A percentile compares a stretch with the other conserved stretches of the same genome.
Conservation (phyloP, 2,113 vertebrate species). For the Pituophis catenifer region DNA sequence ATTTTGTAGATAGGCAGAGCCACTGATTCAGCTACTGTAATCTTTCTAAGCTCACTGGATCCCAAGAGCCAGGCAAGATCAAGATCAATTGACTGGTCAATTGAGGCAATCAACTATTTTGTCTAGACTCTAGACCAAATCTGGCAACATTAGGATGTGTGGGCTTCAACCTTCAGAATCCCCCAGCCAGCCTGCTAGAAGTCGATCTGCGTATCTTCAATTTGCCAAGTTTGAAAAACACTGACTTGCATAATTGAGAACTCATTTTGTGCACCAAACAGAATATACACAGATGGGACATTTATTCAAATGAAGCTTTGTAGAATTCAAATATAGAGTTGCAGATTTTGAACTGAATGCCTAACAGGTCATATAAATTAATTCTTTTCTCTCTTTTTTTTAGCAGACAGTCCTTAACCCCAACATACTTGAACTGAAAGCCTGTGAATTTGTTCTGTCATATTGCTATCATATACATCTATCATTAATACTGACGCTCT, state of each 20-base stretch:
- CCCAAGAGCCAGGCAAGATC: neutral
- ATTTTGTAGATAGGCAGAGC: neutral
- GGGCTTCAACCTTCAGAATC: neutral
- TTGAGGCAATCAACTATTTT: neutral
- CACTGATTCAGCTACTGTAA: too few species aligned
- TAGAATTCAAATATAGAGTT: neutral
- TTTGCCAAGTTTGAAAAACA: neutral
- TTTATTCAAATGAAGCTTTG: neutral
- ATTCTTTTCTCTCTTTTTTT: conserved; percentile 29
- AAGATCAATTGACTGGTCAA: neutral
- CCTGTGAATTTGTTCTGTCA: conserved; percentile 37
- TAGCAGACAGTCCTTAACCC: conserved; percentile 16
- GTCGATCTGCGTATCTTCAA: neutral
- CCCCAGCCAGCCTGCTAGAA: neutral
- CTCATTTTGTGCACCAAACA: neutral
- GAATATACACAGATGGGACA: neutral
- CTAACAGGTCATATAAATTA: neutral
- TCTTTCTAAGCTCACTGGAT: neutral
- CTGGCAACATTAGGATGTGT: neutral
- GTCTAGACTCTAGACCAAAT: neutral
- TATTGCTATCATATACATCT: conserved; percentile 12
- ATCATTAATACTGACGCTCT: conserved; percentile 38
- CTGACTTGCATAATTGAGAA: neutral
- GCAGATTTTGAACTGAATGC: neutral
- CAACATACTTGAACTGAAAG: conserved; percentile 33